A percentile compares a stretch with the other conserved stretches of the same genome.
Conservation (phyloP, 2,113 vertebrate genomes). For the human (Homo sapiens) region GRCh38 chr2:152352501-152353000, state of each 20-base stretch:
- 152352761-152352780: slow-evolving; percentile 56
- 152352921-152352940: not conserved
- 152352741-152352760: slow-evolving; percentile 55
- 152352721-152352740: slow-evolving; percentile 45
- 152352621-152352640: slow-evolving; percentile 44
- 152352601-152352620: not conserved
- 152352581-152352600: slow-evolving; percentile 1
- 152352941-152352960: slow-evolving; percentile 33
- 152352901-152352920: not conserved
- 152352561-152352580: not conserved
- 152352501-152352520: not conserved
- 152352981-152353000: not conserved
- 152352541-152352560: not conserved
- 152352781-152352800: slow-evolving; percentile 57
- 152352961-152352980: not conserved
- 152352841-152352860: slow-evolving; percentile 48
- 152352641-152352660: slow-evolving; percentile 58
- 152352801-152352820: slow-evolving; percentile 50
- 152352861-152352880: slow-evolving; percentile 33
- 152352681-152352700: slow-evolving; percentile 61
- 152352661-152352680: slow-evolving; percentile 52
- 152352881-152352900: slow-evolving; percentile 19
- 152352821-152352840: slow-evolving; percentile 55
- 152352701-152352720: slow-evolving; percentile 60
- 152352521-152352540: slow-evolving; percentile 7